These are phyloP conservation scores for Epinotia bilunana DNA, from an alignment of 2,888 invertebrate genomes.

Conservation along the genomic window DNA sequence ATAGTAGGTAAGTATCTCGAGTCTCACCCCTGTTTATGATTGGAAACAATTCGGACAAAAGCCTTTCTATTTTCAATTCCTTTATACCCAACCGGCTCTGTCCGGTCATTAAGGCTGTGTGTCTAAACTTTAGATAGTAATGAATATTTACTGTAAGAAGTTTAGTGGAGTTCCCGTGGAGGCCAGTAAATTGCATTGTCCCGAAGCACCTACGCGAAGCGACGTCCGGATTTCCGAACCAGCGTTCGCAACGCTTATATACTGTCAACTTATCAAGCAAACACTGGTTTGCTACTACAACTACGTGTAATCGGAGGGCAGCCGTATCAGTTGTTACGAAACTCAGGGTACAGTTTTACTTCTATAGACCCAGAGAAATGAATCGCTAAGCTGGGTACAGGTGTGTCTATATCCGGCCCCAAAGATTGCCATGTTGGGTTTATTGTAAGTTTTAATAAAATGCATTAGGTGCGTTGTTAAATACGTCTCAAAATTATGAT, in stretches of 20 bases:
- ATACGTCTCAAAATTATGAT: too few relatives aligned
- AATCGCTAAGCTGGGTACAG: neutral
- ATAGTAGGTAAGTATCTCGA: too few relatives aligned
- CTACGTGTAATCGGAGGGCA: too few relatives aligned
- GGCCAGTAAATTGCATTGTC: slow-evolving; percentile 53
- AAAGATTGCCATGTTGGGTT: neutral
- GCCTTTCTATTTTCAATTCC: neutral
- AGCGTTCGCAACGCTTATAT: neutral
- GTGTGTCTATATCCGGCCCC: neutral
- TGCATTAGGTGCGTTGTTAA: neutral
- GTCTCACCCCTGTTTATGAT: neutral
- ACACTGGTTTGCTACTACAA: too few relatives aligned
- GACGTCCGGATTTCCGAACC: neutral
- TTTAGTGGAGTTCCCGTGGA: slow-evolving; percentile 49
- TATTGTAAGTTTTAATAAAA: neutral
- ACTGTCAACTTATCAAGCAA: neutral
- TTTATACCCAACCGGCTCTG: slow-evolving; percentile 2
- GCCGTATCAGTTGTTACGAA: neutral
- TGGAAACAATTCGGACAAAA: neutral
- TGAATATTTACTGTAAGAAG: slow-evolving; percentile 60
- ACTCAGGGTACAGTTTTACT: neutral
- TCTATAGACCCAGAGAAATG: neutral
- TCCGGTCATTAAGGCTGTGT: slow-evolving; percentile 7
- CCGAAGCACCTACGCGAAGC: neutral
- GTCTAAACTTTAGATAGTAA: slow-evolving; percentile 48